Base-by-base conservation (phyloP, 2,888 invertebrate species). In the Rhagium mordax region DNA sequence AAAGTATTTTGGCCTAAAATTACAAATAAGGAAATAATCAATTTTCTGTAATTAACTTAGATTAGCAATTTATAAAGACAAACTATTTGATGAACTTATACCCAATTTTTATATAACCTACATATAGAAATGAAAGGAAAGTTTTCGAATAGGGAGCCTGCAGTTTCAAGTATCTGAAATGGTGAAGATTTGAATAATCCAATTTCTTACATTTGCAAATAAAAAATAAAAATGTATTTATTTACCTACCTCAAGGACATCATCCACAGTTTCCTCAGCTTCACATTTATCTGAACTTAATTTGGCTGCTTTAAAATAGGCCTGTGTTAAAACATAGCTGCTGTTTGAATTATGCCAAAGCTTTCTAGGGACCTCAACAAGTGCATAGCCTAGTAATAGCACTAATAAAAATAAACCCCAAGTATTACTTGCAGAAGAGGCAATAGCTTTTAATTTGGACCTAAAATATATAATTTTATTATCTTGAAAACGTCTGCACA, bases 341-440 rank as follows among this genome's bases (percentile, higher is more conserved):
- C 94, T 93, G 86, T 95, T 95, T 2, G 97, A 94, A 81, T 94
- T 93, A 84, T 96, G 94, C 98, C 98, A 99, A 49, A 98, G 89
- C 78, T 93, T 94, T 71, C 98, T 91, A 0, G 96, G 96, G 2
- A 99, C 96, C 89, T 99, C 98, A 0, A 99, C 98, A 70, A 99
- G 90, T 0, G 99, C 98, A 88, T 99, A 98, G 27, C 96, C 96
- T 18, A 99, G 91, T 76, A 99, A 89, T 20, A 99, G 89, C 59
- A 99, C 96, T 60, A 99, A 89, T 29, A 99, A 89, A 86, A 99
- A 98, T 66, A 99, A 89, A 71, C 99, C 99, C 99, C 99, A 99
- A 0, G 99, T 99, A 86, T 99, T 99, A 84, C 98, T 98, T 2
- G 99, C 99, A 15, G 98, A 97, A 3, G 99, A 97, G 21, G 98